Evolutionary conservation across 2,888 invertebrate genomes (phyloP), one percentile per base, ranked within the genome.

Genomic region (Achlya flavicornis): DNA sequence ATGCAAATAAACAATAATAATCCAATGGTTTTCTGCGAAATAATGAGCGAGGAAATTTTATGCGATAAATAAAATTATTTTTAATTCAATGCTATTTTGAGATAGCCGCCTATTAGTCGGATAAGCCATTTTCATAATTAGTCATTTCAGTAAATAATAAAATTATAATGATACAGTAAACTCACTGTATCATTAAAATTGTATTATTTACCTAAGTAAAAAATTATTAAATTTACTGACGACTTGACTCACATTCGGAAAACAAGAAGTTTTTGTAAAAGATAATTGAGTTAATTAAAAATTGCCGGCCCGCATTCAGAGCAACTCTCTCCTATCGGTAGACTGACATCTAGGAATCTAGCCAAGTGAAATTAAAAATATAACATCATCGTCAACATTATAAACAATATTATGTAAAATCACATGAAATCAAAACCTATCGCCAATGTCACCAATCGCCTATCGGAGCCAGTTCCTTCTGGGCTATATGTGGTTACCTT

Each of bases 311-410:
- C 53, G 10, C 16, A 19, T 3, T 19, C 19, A 53, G 19, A 19
- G 53, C 16, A 48, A 48, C 8, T 19, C 8, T 2, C 3, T 19
- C 19, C 19, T 19, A 53, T 53, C 16, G 14, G 19, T 10, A 53
- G 10, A 7, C 57, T 62, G 57, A 41, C 62, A 57, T 62, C 62
- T 62, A 62, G 62, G 62, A 38, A 26, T 41, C n/a, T 10, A 16
- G 62, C 62, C 62, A 57, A 62, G 4, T 35, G n/a, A 38, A 26
- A 57, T 57, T 12, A 57, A 32, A 19, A 53, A 53, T 43, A 43
- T 0, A 53, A 48, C 16, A 16, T 6, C 8, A 8, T 10, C 38
- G 10, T 38, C 3, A 8, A 48, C 7, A 1, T 48, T 48, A 48
- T 16, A n/a, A 46, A 16, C 16, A 48, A 8, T 16, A 0, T 1